Evolutionary conservation across 2,888 invertebrate species (phyloP), one percentile per base, ranked within the genome.

Genomic region (Rhamphomyia laevipes): DNA sequence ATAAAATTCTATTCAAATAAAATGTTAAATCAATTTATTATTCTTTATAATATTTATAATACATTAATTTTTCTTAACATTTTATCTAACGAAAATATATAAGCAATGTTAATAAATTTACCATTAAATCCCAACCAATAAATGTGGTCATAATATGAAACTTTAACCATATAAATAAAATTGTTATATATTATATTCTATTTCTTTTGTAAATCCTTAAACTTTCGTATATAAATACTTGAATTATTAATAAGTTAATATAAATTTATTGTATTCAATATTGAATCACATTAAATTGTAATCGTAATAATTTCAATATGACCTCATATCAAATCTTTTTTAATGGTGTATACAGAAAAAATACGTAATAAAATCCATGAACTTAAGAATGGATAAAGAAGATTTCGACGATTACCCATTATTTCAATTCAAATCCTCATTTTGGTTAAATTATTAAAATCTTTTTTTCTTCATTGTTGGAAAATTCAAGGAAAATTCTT

Each of bases 241-340:
- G 17, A 17, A 15, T 17, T 17, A n/a, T 17, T 38, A 38, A 7
- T 17, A 38, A 16, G 6, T 17, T 38, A 17, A 38, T 38, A 38
- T 35, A 35, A n/a, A 37, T 16, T 15, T 15, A 15, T 15, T 15
- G 16, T 16, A 37, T 15, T 37, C 16, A 37, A 37, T 15, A 37
- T 35, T n/a, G 33, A 35, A n/a, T 35, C 33, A 55, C 57, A 58
- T 57, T 57, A 58, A 57, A 57, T 55, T 51, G 57, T 56, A 57
- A 58, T 58, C 53, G 58, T 56, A 57, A 40, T 40, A 40, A 40
- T 40, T 40, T 40, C 40, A 21, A 40, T 40, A 18, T 40, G 40
- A 40, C 40, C 40, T 40, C 40, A 12, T 40, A 40, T 40, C 11
- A n/a, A n/a, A 35, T n/a, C n/a, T 58, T 54, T 58, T 58, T 56